phyloP scores from a whole-genome alignment of 2,797 vertebrate species.

The Ptychadena robeensis region DNA sequence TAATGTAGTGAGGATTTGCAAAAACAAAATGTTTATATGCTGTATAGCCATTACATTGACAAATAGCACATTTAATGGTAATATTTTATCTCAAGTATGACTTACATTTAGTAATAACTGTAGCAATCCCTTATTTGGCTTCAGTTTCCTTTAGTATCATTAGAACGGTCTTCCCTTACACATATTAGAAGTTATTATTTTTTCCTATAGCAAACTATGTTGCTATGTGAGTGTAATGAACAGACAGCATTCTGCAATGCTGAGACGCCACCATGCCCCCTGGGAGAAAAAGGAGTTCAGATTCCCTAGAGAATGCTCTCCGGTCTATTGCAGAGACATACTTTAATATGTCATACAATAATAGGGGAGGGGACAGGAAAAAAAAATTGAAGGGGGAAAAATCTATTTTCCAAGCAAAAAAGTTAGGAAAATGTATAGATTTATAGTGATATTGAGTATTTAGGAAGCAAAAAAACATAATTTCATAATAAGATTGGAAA shows the following conservation, averaged over 20 bases:
- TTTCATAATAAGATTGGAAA: too few relatives aligned
- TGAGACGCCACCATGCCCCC: neutral
- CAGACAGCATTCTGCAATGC: neutral
- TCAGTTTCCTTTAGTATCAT: neutral
- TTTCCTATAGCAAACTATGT: neutral
- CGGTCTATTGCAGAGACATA: neutral
- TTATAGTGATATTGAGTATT: too few relatives aligned
- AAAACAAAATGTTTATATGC: slow-evolving; percentile 17
- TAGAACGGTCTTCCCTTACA: neutral
- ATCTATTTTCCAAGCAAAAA: too few relatives aligned
- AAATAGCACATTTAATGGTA: slow-evolving; percentile 1
- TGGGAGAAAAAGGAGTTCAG: neutral
- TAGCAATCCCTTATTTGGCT: neutral
- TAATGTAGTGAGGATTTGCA: neutral
- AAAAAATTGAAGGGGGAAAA: too few relatives aligned
- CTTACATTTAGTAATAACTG: neutral
- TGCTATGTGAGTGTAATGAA: neutral
- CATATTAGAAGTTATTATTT: neutral
- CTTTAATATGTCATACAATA: neutral
- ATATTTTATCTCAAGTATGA: neutral
- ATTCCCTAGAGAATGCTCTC: neutral
- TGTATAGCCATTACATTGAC: neutral
- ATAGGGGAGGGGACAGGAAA: neutral
- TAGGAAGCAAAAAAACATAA: too few relatives aligned
- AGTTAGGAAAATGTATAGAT: too few relatives aligned